Evolutionary conservation across 2,888 invertebrate species (phyloP).

Genomic region (Hypselothyrea guttata): DNA sequence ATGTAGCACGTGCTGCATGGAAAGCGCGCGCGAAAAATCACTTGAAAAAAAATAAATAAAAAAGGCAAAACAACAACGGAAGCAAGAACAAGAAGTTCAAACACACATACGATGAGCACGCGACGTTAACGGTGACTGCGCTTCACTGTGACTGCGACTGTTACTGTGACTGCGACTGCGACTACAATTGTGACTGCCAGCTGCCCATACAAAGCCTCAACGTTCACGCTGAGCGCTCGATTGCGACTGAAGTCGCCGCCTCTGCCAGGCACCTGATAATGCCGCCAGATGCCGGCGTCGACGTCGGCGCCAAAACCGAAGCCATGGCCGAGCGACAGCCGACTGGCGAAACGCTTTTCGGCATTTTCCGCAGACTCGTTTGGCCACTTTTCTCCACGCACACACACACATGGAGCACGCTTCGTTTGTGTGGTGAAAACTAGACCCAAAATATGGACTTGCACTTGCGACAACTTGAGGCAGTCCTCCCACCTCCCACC

Average conservation of each 20-base stretch:
- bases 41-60: constrained; percentile 36
- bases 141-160: constrained; percentile 9
- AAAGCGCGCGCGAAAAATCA: constrained; percentile 50
- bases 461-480: constrained; percentile 13
- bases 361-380: constrained; percentile 45
- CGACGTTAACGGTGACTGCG: constrained; percentile 25
- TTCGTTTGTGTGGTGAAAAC: constrained; percentile 55
- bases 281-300: constrained; percentile 30
- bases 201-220: constrained; percentile 45
- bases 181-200: constrained; percentile 14
- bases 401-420: constrained; percentile 14
- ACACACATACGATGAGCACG: constrained; percentile 25
- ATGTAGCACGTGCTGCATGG: constrained; percentile 42
- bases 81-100: constrained; percentile 6
- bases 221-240: constrained; percentile 71
- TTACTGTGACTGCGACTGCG: constrained; percentile 1
- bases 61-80: constrained; percentile 29
- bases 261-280: constrained; percentile 60
- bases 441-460: constrained; percentile 54
- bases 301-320: constrained; percentile 16
- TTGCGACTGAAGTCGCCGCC: constrained; percentile 70
- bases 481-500: background rate
- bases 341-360: constrained; percentile 30
- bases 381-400: constrained; percentile 66
- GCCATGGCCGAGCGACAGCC: constrained; percentile 25